Evolutionary conservation across 2,888 invertebrate species (phyloP), one percentile per base, ranked within the genome.

Genomic region (Oxycera nigricornis): DNA sequence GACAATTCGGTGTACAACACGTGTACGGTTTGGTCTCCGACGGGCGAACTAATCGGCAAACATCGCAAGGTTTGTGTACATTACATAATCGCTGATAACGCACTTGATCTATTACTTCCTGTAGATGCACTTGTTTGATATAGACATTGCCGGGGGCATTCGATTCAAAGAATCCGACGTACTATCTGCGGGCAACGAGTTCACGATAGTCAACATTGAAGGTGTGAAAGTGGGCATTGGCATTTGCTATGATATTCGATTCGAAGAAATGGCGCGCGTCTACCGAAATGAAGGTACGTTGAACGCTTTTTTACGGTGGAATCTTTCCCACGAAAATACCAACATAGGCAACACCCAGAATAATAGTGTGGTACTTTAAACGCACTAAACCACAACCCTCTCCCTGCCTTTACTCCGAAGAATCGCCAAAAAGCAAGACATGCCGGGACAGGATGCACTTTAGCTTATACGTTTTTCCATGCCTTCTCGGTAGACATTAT

Each of bases 191-290:
- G 98, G 97, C 0, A 87, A 91, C 80, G 83, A 89, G 2, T 85
- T 96, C 70, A 91, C 92, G 0, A 91, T 88, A 0, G 92, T 97
- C 81, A 88, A 92, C 39, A 89, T 91, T 17, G 89, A 90, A 72
- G 89, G 89, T 0, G 86, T 88, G 22, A 93, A 91, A 86, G 87
- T 98, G 74, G 98, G 98, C 0, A 82, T 98, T 61, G 98, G 96
- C 1, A 95, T 98, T 80, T 98, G 98, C 82, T 98, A 98, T 83
- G 98, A 98, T 82, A 88, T 98, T 72, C 88, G 98, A 22, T 98
- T 98, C 85, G 91, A 93, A 75, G 96, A 97, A 86, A 87, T 97
- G 88, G 94, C 95, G 0, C 89, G 91, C 75, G 80, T 93, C 3
- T 92, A 93, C 85, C 87, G 92, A 2, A 87, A 88, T 61, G 83